These are phyloP conservation scores for Timema cristinae DNA, from an alignment of 2,888 invertebrate genomes.

Conservation along the genomic window DNA sequence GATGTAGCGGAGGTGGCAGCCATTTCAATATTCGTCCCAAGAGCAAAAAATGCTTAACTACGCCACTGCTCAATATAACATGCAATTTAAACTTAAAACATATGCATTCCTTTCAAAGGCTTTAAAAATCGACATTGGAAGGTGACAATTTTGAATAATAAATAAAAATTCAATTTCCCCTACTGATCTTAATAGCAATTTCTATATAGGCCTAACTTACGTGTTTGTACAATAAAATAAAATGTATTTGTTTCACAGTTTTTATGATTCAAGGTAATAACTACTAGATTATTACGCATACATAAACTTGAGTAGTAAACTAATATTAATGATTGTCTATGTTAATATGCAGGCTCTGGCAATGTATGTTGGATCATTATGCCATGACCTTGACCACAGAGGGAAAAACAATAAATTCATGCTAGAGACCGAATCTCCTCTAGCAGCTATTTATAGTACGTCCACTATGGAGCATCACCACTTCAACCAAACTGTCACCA, in stretches of 20 bases:
- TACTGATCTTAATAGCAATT: too few species aligned
- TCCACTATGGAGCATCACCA: slow-evolving; percentile 86
- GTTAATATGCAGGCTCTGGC: slow-evolving; percentile 59
- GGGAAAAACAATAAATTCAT: slow-evolving; percentile 85
- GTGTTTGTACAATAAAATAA: neutral
- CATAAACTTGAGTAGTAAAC: neutral
- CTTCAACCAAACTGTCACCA: slow-evolving; percentile 82
- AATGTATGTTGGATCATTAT: slow-evolving; percentile 73
- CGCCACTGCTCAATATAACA: too few species aligned
- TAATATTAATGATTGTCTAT: neutral
- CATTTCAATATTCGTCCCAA: too few species aligned
- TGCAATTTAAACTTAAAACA: too few species aligned
- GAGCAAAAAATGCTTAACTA: too few species aligned
- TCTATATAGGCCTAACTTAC: too few species aligned
- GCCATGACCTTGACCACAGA: slow-evolving; percentile 82
- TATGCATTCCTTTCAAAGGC: too few species aligned
- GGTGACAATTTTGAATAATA: too few species aligned
- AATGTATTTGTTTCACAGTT: slow-evolving; percentile 1
- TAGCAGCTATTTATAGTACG: slow-evolving; percentile 80
- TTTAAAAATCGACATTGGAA: too few species aligned
- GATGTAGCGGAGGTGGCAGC: too few species aligned
- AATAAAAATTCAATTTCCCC: too few species aligned
- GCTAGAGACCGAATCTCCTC: slow-evolving; percentile 74
- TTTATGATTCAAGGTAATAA: neutral
- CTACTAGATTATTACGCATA: neutral